Conservation (phyloP, 2,888 invertebrate genomes). For the Noctua pronuba region DNA sequence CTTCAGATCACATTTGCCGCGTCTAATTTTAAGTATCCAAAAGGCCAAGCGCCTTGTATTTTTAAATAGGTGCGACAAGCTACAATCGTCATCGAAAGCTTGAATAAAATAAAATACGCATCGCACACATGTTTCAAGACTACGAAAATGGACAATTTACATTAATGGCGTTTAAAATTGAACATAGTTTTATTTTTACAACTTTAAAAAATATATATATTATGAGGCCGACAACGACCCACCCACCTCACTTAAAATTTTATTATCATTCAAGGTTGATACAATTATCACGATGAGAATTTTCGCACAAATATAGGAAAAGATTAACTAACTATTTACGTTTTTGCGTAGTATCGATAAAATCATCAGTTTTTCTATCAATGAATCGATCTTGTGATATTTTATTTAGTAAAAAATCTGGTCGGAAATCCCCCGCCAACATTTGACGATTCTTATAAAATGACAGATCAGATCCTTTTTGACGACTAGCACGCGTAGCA, state of each 20-base stretch:
- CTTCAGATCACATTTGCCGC: slow-evolving; percentile 10
- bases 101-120: neutral
- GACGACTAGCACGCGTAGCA: too few relatives aligned
- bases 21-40: slow-evolving; percentile 36
- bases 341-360: slow-evolving; percentile 25
- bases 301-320: slow-evolving; percentile 59
- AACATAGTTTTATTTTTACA: neutral
- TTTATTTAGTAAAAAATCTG: neutral
- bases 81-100: neutral
- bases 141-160: neutral
- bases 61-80: neutral
- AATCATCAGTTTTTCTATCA: slow-evolving; percentile 35
- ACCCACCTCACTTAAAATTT: slow-evolving; percentile 33
- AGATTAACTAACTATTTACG: slow-evolving; percentile 38
- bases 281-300: slow-evolving; percentile 60
- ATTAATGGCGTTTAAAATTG: neutral
- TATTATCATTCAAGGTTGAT: slow-evolving; percentile 53
- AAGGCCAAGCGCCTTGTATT: slow-evolving; percentile 25
- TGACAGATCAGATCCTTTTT: neutral
- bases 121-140: neutral
- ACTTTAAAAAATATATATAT: too few relatives aligned
- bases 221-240: slow-evolving; percentile 20
- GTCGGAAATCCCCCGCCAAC: too few relatives aligned
- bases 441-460: too few relatives aligned
- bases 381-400: slow-evolving; percentile 34